Conservation (phyloP, 2,797 vertebrate species). For the Nyctibius grandis region DNA sequence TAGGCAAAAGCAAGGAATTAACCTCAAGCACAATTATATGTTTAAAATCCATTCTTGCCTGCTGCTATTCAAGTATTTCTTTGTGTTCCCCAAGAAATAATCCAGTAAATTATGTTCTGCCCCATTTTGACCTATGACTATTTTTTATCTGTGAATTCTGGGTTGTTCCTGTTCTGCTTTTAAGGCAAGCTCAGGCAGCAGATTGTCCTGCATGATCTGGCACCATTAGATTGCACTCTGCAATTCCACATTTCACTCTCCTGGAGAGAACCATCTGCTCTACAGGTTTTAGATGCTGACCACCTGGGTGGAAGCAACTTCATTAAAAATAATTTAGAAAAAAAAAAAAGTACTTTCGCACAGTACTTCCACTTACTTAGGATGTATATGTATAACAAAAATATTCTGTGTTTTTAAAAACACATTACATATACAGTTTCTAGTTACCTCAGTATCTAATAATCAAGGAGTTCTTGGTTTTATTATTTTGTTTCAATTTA, state of each 20-base stretch:
- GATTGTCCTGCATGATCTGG: background rate
- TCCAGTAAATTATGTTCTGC: background rate
- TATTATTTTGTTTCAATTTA: background rate
- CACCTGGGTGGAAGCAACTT: constrained; percentile 23
- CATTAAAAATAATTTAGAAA: background rate
- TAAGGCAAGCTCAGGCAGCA: background rate
- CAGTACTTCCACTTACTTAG: background rate
- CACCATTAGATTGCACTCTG: background rate
- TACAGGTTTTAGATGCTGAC: constrained; percentile 12
- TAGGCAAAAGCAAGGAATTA: background rate
- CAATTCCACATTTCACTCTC: constrained; percentile 11
- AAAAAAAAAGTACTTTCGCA: background rate
- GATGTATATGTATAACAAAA: background rate
- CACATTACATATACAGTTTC: background rate
- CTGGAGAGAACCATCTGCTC: constrained; percentile 1
- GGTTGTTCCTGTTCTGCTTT: background rate
- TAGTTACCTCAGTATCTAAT: background rate
- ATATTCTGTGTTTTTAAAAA: background rate
- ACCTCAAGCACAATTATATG: background rate
- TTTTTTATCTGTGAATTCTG: background rate
- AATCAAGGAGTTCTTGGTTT: background rate
- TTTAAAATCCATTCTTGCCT: background rate
- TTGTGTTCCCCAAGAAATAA: background rate
- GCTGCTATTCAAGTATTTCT: background rate
- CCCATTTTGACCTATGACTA: background rate